These are phyloP conservation scores for Nephrotoma guestfalica DNA, from an alignment of 2,888 invertebrate species.

Conservation along the genomic window DNA sequence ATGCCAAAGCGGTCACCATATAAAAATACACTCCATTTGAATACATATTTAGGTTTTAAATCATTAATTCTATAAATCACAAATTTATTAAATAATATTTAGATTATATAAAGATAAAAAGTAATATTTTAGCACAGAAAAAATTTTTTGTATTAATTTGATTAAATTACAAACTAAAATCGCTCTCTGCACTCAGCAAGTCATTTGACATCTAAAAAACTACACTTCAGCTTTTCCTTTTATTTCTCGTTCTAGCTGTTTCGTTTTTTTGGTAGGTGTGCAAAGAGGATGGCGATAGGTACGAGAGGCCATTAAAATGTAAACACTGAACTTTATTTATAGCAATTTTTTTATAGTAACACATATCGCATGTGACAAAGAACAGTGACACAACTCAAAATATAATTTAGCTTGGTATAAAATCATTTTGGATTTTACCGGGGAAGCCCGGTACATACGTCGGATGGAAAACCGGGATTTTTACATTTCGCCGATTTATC, in stretches of 20 bases:
- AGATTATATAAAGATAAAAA: neutral
- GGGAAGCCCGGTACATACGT: no score
- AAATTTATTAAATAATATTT: neutral
- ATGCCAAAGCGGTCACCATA: neutral
- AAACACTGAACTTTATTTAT: neutral
- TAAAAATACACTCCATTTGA: neutral
- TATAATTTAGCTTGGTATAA: no score
- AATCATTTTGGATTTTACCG: no score
- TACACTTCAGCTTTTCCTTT: neutral
- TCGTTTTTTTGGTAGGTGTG: neutral
- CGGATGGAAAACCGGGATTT: no score
- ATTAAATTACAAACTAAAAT: neutral
- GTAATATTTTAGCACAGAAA: neutral
- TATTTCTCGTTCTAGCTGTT: neutral
- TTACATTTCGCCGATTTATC: no score
- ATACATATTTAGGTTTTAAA: neutral
- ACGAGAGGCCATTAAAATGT: neutral
- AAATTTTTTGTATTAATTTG: neutral
- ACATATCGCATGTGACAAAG: no score
- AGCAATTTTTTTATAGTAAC: neutral
- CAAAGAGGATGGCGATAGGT: neutral
- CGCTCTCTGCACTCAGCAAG: neutral
- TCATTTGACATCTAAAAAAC: neutral
- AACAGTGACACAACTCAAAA: no score
- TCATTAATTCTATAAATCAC: neutral